Evolutionary conservation across 2,797 vertebrate genomes (phyloP), one percentile per base, ranked within the genome.

Genomic region (Fringilla coelebs): DNA sequence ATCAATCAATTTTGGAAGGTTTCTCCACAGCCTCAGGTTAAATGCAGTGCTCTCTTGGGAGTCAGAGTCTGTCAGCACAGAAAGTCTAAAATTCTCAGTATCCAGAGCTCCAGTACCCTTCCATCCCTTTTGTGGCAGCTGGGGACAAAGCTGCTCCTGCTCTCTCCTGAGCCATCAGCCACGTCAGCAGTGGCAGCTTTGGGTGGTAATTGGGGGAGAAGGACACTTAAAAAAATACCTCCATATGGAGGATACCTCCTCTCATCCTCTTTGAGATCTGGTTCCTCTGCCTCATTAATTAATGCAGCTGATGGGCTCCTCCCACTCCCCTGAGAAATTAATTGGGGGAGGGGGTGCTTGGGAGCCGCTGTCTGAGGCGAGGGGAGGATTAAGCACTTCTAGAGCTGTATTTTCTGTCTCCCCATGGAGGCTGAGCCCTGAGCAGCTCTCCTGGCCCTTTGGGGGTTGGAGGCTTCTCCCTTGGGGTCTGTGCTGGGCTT

Each of bases 241-340:
- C 92, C 89, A 61, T 71, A 49, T 77, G 82, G 78, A 61, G 36
- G 58, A 61, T 61, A 29, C 58, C 58, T 61, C 36, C 36, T 40
- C 58, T 61, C 58, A 58, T 89, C 32, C 58, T 93, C 68, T 84
- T 87, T 11, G 63, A 91, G 88, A 68, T 85, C 54, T 86, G 32
- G 11, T 63, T 92, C 55, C 61, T 88, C 82, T 77, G 89, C 66
- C 71, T 94, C 61, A 32, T 88, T 95, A 91, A 94, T 94, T 92
- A 87, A 91, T 87, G 51, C 49, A 63, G 66, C 61, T 83, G 36
- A 85, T 71, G 49, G 34, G 54, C 65, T 87, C 75, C 68, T 96
- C 81, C 70, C 15, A 40, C 62, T 83, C 51, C 38, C 34, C 60
- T 58, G 73, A 62, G 68, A 74, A 87, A 81, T 88, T 68, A 88